phyloP scores from a whole-genome alignment of 2,113 vertebrate species.

The human region DNA sequence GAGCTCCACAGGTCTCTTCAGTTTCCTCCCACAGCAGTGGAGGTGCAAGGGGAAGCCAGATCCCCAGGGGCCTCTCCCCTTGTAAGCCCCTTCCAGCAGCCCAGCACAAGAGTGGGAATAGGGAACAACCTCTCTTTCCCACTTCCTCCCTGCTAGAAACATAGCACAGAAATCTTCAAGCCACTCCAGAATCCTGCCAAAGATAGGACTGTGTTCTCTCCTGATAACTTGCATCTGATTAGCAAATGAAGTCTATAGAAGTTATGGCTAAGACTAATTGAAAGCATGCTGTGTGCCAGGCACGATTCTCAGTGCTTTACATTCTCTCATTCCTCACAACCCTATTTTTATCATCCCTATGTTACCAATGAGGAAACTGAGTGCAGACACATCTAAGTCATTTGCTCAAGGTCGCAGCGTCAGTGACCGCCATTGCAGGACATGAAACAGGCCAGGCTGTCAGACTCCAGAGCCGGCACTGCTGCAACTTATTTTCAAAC shows the following conservation, averaged over 20 bases:
- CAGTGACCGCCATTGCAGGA: background rate
- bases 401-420: constrained; percentile 40
- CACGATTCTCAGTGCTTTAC: background rate
- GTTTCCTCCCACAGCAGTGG: background rate
- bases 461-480: background rate
- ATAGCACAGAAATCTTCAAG: background rate
- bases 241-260: constrained; percentile 17
- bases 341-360: constrained; percentile 51
- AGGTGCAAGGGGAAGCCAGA: background rate
- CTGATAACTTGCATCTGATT: constrained; percentile 20
- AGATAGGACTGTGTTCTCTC: background rate
- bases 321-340: background rate
- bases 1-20: constrained; percentile 60
- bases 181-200: constrained; percentile 9
- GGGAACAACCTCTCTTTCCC: background rate
- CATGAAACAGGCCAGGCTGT: background rate
- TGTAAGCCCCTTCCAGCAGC: background rate
- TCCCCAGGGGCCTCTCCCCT: background rate
- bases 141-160: background rate
- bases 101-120: background rate
- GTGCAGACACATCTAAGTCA: constrained; percentile 41
- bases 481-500: constrained; percentile 47
- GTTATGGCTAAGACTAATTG: constrained; percentile 32
- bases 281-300: constrained; percentile 24
- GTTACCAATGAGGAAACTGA: constrained; percentile 38